These are phyloP conservation scores for Characodon lateralis DNA, from an alignment of 2,797 vertebrate species.

Conservation along the genomic window DNA sequence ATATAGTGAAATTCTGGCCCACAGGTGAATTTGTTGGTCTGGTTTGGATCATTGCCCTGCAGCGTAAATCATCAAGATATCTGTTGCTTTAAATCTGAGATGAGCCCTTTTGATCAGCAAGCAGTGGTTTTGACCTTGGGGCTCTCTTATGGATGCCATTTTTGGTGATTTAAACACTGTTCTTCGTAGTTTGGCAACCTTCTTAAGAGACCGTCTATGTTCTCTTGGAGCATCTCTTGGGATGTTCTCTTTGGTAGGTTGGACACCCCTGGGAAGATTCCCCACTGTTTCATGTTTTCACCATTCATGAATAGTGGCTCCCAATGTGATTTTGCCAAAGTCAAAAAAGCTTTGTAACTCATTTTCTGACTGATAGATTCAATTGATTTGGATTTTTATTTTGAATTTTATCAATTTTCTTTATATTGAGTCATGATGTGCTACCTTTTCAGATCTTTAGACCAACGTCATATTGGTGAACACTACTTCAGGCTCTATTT, in stretches of 20 bases:
- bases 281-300: not conserved
- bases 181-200: not conserved
- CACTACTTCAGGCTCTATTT: not conserved
- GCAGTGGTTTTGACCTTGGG: not conserved
- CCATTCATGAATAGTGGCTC: not conserved
- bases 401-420: not conserved
- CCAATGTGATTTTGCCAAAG: not conserved
- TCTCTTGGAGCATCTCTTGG: not conserved
- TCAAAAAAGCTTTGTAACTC: not conserved
- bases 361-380: not conserved
- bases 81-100: not conserved
- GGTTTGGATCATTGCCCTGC: not conserved
- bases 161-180: not conserved
- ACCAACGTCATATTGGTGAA: not conserved
- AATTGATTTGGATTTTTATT: too few species aligned
- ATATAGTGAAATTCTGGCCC: not conserved
- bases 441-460: not conserved
- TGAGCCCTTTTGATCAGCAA: not conserved
- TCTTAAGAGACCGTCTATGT: not conserved
- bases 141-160: not conserved
- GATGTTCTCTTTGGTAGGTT: not conserved
- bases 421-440: not conserved
- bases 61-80: not conserved
- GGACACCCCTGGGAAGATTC: not conserved
- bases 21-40: not conserved